These are phyloP conservation scores for Aromia moschata DNA, from an alignment of 2,888 invertebrate species.

Conservation along the genomic window DNA sequence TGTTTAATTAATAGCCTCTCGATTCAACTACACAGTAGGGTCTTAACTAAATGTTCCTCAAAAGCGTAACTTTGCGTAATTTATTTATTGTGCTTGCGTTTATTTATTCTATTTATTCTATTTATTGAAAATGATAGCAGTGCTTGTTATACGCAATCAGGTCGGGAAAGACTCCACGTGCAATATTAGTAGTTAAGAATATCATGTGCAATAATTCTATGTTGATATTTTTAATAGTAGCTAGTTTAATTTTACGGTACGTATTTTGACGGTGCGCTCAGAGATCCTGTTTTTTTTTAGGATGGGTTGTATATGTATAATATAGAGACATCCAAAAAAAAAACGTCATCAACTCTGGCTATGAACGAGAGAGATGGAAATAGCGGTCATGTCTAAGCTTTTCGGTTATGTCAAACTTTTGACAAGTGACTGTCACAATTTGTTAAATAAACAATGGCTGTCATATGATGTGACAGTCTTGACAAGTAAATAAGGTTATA, in stretches of 20 bases:
- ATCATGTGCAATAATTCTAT: constrained; percentile 43
- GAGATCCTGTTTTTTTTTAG: constrained; percentile 14
- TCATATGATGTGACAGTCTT: too few species aligned
- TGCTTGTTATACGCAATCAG: constrained; percentile 38
- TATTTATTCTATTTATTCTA: constrained; percentile 43
- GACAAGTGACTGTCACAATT: too few species aligned
- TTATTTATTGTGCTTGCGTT: constrained; percentile 28
- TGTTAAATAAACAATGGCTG: too few species aligned
- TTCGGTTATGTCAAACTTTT: too few species aligned
- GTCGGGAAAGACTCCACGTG: constrained; percentile 45
- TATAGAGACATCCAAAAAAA: too few species aligned
- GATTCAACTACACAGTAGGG: not conserved
- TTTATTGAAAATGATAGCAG: constrained; percentile 37
- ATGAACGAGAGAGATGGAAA: too few species aligned
- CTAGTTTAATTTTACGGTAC: not conserved
- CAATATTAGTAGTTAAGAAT: constrained; percentile 44
- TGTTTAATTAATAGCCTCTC: not conserved
- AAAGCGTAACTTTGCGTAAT: constrained; percentile 24
- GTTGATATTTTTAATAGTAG: constrained; percentile 40
- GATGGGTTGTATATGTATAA: constrained; percentile 4
- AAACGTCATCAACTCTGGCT: too few species aligned
- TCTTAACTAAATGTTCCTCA: constrained; percentile 28
- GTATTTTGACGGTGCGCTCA: constrained; percentile 9
- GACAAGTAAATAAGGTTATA: too few species aligned
- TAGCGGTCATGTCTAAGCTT: too few species aligned